Evolutionary conservation across 2,113 vertebrate genomes (phyloP).

Genomic region (Bos indicus): DNA sequence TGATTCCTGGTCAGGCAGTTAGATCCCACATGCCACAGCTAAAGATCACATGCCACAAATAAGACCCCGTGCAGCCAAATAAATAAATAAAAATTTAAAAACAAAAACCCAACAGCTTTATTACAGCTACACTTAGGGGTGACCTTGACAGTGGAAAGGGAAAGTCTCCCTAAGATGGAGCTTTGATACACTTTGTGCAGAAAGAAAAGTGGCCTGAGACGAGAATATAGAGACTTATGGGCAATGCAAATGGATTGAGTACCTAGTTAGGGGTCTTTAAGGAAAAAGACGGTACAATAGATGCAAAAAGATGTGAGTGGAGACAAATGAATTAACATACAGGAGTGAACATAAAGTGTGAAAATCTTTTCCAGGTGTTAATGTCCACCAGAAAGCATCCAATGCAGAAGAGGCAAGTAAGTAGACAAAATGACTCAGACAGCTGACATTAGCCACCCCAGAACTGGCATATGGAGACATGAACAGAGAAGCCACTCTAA

Average conservation of each 20-base stretch:
- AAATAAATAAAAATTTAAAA: background rate
- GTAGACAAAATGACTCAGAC: conserved; percentile 19
- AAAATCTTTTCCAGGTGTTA: conserved; percentile 22
- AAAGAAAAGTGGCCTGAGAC: background rate
- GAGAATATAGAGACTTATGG: background rate
- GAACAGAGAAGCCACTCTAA: background rate
- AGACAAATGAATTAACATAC: background rate
- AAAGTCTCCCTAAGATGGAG: conserved; percentile 5
- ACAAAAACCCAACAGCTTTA: background rate
- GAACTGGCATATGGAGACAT: background rate
- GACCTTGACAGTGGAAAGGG: background rate
- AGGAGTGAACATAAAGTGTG: background rate
- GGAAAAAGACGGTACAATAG: background rate
- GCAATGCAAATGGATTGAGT: background rate
- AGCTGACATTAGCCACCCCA: background rate
- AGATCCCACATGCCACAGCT: background rate
- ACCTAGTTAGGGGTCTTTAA: background rate
- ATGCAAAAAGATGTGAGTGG: background rate
- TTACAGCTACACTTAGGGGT: background rate
- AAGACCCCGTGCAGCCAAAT: background rate
- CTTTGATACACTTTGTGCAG: background rate
- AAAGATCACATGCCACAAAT: background rate
- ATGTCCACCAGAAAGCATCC: background rate
- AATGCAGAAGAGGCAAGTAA: background rate
- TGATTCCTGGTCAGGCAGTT: background rate